Evolutionary conservation across 2,113 vertebrate species (phyloP), one percentile per base, ranked within the genome.

Genomic region (Grallaria varia): DNA sequence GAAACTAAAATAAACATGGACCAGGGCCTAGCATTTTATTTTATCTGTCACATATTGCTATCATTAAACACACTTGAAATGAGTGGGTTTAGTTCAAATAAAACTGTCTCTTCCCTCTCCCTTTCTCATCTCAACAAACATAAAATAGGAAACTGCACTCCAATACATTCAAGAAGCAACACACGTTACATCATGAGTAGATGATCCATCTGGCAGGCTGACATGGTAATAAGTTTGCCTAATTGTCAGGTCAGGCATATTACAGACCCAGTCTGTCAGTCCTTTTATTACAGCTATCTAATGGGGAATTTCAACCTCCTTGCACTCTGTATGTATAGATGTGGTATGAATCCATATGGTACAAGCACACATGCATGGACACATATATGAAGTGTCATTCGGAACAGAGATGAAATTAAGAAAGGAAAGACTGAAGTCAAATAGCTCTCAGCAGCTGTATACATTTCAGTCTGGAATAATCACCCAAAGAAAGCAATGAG

Each of bases 181-280:
- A 67, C 96, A 97, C 39, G 25, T 92, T 93, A 91, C 93, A 94
- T 91, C 96, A 96, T 68, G 63, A 96, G 95, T 91, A 96, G 94
- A 97, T 89, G 92, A 97, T 97, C 97, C 97, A 98, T 97, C 98
- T 98, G 98, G 96, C 97, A 96, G 76, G 90, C 97, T 97, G 96
- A 98, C 96, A 97, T 6, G 24, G 95, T 96, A 97, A 97, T 97
- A 97, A 97, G 92, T 97, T 97, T 95, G 95, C 93, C 89, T 97
- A 98, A 97, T 97, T 97, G 97, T 98, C 96, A 97, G 98, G 98
- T 98, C 97, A 98, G 96, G 96, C 97, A 90, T 90, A 97, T 94
- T 95, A 97, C 83, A 97, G 93, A 97, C 93, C 68, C 89, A 94
- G 93, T 47, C 95, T 97, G 97, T 97, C 98, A 97, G 94, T 90